A percentile compares a stretch with the other conserved stretches of the same genome.
Conservation (phyloP, 2,888 invertebrate species). For the Neoascia interrupta region DNA sequence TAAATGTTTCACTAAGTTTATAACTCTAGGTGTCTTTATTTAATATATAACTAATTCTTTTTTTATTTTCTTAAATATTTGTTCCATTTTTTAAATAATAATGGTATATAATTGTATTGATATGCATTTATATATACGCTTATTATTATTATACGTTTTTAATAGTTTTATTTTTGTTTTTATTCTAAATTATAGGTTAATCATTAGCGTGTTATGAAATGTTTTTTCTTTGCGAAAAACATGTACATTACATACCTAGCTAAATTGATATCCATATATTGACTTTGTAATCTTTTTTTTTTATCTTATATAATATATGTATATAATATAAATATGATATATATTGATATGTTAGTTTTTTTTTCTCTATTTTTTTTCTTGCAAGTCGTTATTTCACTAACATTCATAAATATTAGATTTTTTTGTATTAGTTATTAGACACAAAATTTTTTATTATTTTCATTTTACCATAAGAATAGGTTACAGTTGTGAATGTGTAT, state of each 20-base stretch:
- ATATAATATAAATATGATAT: constrained; percentile 53
- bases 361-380: constrained; percentile 7
- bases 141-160: constrained; percentile 18
- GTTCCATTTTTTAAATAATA: constrained; percentile 49
- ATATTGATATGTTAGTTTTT: constrained; percentile 50
- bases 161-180: constrained; percentile 5
- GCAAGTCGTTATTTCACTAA: constrained; percentile 32
- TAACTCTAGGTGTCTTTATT: constrained; percentile 40
- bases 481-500: constrained; percentile 52
- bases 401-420: constrained; percentile 26
- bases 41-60: constrained; percentile 34
- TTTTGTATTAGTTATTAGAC: constrained; percentile 38
- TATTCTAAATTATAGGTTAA: constrained; percentile 16
- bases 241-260: constrained; percentile 38
- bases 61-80: constrained; percentile 24
- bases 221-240: constrained; percentile 23
- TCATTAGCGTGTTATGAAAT: not conserved
- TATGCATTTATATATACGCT: constrained; percentile 48
- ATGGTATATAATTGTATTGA: constrained; percentile 49
- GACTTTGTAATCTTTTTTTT: constrained; percentile 17
- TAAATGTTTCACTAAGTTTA: constrained; percentile 49
- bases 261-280: constrained; percentile 27
- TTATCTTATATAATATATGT: constrained; percentile 30
- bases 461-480: constrained; percentile 61
- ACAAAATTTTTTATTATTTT: constrained; percentile 53